Conservation (phyloP, 2,888 invertebrate genomes). For the Zaprionus lineosus region DNA sequence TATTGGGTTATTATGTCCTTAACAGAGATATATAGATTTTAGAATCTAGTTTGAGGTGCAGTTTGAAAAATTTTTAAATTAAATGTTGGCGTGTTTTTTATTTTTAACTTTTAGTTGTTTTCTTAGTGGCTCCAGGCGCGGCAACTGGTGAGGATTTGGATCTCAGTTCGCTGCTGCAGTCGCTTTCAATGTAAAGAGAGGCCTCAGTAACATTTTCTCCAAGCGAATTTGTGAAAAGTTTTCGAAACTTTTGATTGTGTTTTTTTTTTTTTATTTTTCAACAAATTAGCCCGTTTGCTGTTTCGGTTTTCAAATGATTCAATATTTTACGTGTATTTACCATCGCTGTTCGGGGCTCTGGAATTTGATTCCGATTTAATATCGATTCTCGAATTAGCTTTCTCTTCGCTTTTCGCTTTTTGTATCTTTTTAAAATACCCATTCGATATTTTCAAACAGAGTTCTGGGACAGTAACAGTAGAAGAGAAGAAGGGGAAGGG, state of each 20-base stretch:
- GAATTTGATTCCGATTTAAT: slow-evolving; percentile 21
- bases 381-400: background rate
- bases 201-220: slow-evolving; percentile 47
- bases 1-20: slow-evolving; percentile 7
- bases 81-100: slow-evolving; percentile 52
- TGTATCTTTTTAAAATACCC: slow-evolving; percentile 70
- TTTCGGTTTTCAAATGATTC: slow-evolving; percentile 24
- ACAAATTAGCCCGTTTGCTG: slow-evolving; percentile 54
- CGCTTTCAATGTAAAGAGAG: slow-evolving; percentile 65
- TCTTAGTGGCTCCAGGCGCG: slow-evolving; percentile 69
- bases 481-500: no score
- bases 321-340: slow-evolving; percentile 78
- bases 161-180: slow-evolving; percentile 56
- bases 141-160: no score
- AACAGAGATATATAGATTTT: background rate
- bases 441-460: slow-evolving; percentile 17
- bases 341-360: slow-evolving; percentile 71
- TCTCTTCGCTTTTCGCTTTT: no score
- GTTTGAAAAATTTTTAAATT: slow-evolving; percentile 7
- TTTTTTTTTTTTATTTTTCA: no score
- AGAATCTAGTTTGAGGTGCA: slow-evolving; percentile 9
- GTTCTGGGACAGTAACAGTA: slow-evolving; percentile 53
- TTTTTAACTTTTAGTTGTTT: slow-evolving; percentile 15
- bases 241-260: no score
- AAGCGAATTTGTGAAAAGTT: slow-evolving; percentile 58